A percentile compares a stretch with the other conserved stretches of the same genome.
Conservation (phyloP, 2,888 invertebrate species). For the Alentia gelatinosa region DNA sequence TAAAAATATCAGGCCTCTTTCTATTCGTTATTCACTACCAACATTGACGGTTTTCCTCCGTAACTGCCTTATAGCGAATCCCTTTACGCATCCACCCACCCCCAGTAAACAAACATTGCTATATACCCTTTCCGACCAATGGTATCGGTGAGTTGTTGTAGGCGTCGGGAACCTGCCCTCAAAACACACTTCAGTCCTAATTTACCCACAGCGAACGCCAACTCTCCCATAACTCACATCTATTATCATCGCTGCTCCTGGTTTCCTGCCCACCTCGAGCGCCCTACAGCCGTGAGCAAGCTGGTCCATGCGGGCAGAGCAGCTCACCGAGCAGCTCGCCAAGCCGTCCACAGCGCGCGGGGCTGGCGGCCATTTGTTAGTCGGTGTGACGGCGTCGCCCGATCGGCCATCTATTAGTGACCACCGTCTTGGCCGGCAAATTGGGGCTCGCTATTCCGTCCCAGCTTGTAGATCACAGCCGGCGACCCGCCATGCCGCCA, state of each 20-base stretch:
- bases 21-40: no score
- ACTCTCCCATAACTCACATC: neutral
- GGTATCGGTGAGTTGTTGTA: neutral
- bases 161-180: neutral
- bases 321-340: neutral
- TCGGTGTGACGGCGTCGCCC: neutral
- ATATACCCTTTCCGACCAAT: neutral
- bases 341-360: neutral
- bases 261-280: neutral
- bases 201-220: neutral
- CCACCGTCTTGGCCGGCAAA: neutral
- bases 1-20: no score
- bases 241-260: neutral
- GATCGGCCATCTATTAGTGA: slow-evolving; percentile 34
- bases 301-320: no score
- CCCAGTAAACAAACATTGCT: neutral
- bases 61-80: no score
- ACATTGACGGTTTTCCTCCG: no score
- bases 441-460: neutral
- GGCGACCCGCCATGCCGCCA: neutral
- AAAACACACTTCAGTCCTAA: neutral
- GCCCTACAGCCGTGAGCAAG: neutral
- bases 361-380: neutral
- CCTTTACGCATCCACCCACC: neutral
- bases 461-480: neutral